phyloP scores from a whole-genome alignment of 1,140 invertebrate species.

The Leptinotarsa defecta region DNA sequence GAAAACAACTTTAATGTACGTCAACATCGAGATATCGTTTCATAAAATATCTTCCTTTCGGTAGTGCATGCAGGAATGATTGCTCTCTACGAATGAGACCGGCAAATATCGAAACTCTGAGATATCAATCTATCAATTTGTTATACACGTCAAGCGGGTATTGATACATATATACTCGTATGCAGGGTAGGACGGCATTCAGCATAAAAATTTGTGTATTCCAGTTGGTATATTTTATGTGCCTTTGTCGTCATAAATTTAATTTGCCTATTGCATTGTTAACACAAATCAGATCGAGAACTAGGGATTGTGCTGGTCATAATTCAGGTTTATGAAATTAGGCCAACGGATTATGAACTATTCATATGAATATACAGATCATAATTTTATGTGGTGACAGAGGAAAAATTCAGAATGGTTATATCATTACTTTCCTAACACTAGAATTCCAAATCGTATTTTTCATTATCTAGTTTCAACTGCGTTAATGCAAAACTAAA shows the following conservation, averaged over 20 bases:
- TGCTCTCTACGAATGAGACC: neutral
- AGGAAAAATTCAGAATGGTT: no score
- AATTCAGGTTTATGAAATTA: no score
- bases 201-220: neutral
- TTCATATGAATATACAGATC: no score
- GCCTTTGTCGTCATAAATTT: neutral
- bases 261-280: conserved; percentile 1
- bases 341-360: no score
- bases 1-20: no score
- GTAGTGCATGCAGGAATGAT: neutral
- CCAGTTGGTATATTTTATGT: neutral
- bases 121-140: conserved; percentile 18
- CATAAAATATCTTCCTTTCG: neutral
- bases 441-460: no score
- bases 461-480: no score
- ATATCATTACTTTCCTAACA: no score
- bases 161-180: neutral
- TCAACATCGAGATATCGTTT: neutral
- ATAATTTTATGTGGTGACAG: no score
- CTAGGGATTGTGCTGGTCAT: no score
- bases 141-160: conserved; percentile 4
- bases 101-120: neutral
- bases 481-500: no score
- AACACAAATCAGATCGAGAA: neutral
- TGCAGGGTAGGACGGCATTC: neutral